Percentiles rank a stretch among this genome's conserved stretches.
phyloP scores from a whole-genome alignment of 2,888 invertebrate species.

The Pecten maximus region DNA sequence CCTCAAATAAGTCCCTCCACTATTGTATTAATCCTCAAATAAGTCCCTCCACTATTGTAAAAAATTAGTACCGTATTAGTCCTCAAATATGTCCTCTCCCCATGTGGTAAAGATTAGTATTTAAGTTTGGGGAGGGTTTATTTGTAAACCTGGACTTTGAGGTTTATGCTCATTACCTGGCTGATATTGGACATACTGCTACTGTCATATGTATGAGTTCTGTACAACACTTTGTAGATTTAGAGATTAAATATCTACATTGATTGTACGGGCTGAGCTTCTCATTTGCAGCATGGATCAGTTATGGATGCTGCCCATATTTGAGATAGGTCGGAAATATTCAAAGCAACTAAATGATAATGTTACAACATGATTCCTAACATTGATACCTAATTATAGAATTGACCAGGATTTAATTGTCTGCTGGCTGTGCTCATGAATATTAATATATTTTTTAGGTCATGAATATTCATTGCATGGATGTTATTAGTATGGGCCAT shows the following conservation, averaged over 20 bases:
- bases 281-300: neutral
- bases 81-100: too few relatives aligned
- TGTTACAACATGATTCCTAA: neutral
- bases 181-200: too few relatives aligned
- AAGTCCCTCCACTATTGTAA: too few relatives aligned
- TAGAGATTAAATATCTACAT: neutral
- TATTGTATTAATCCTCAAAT: too few relatives aligned
- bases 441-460: neutral
- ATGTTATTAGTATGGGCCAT: neutral
- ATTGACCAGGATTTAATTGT: neutral
- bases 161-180: too few relatives aligned
- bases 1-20: too few relatives aligned
- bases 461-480: slow-evolving; percentile 8
- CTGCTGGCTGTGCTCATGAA: slow-evolving; percentile 7
- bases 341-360: neutral
- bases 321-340: neutral
- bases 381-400: neutral
- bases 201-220: too few relatives aligned
- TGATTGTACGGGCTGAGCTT: too few relatives aligned
- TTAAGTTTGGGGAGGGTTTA: too few relatives aligned
- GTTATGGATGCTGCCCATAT: neutral
- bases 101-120: too few relatives aligned
- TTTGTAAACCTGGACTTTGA: too few relatives aligned
- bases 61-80: too few relatives aligned
- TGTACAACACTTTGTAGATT: neutral